Evolutionary conservation across 2,797 vertebrate genomes (phyloP), one percentile per base, ranked within the genome.

Genomic region (Poecilia picta): DNA sequence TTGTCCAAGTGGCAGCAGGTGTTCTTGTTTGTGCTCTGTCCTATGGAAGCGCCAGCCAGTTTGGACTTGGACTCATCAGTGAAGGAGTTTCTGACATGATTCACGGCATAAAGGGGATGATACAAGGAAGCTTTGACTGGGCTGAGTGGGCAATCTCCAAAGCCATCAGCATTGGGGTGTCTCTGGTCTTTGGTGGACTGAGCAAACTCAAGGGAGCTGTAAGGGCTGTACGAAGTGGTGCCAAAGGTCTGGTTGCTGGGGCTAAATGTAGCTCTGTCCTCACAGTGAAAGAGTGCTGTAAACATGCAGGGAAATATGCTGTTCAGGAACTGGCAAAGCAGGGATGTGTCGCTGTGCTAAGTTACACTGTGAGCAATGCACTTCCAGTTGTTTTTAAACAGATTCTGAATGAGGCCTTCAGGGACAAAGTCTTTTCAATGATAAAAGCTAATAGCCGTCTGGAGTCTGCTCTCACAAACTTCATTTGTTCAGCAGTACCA

Each of bases 81-180:
- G 81, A 75, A 4, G 81, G 81, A 0, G 73, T 82, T 5, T 82
- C 81, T 10, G 81, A 82, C 73, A 72, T 78, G 66, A 82, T 72
- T 53, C 0, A 82, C 2, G 81, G 81, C 4, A 45, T 78, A 46
- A 73, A 39, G 3, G 81, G 81, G 31, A 75, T 82, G 81, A 51
- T 75, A 43, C 73, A 78, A 49, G 76, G 76, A 28, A 12, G 66
- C 53, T 82, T 82, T 74, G 76, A 82, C n/a, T 78, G 81, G 81
- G 76, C 81, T 18, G 11, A 82, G 55, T 82, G 81, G 81, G 81
- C 81, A 10, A 51, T 78, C 53, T 74, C 73, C 36, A 82, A 82
- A 51, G 81, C 81, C 28, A 0, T 82, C 45, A 82, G 3, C 53
- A 82, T 82, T 0, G 81, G 45, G 0, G 0, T 77, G 45, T 82